Percentiles rank a stretch among this genome's conserved stretches.
These are phyloP conservation scores for Branchinecta sandiegonensis DNA, from an alignment of 2,888 invertebrate species.

Conservation along the genomic window DNA sequence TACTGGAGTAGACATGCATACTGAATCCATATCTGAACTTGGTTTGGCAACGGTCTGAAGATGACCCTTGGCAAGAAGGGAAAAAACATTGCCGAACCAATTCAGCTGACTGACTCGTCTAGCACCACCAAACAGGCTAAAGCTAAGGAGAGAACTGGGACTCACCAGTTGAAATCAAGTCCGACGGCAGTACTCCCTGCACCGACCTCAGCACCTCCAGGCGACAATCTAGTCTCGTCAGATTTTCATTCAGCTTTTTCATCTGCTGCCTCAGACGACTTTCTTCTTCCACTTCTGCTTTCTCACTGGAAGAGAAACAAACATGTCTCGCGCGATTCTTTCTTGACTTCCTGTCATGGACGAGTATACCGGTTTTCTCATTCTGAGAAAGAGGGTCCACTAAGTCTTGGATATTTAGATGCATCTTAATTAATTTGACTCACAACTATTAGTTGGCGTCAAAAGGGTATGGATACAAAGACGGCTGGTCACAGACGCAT, in stretches of 20 bases:
- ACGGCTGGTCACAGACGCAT: no score
- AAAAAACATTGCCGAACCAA: background rate
- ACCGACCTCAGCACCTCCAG: slow-evolving; percentile 27
- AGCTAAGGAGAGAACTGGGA: background rate
- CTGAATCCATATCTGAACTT: no score
- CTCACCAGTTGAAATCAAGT: slow-evolving; percentile 20
- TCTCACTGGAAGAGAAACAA: slow-evolving; percentile 14
- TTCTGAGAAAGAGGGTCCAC: no score
- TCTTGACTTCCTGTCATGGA: no score
- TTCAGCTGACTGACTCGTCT: background rate
- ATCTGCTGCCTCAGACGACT: slow-evolving; percentile 24
- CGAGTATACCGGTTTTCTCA: no score
- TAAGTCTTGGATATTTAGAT: no score
- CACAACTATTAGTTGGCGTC: no score
- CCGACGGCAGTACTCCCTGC: slow-evolving; percentile 26
- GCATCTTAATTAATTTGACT: no score
- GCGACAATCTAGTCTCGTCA: slow-evolving; percentile 27
- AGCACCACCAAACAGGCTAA: slow-evolving; percentile 11
- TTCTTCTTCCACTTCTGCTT: background rate
- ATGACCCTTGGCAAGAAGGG: background rate
- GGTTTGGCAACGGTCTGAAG: no score
- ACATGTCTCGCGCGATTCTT: background rate
- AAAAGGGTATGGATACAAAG: no score
- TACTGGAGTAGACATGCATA: no score
- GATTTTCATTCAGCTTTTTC: slow-evolving; percentile 26